phyloP scores from a whole-genome alignment of 2,888 invertebrate genomes.

The Limenitis camilla region DNA sequence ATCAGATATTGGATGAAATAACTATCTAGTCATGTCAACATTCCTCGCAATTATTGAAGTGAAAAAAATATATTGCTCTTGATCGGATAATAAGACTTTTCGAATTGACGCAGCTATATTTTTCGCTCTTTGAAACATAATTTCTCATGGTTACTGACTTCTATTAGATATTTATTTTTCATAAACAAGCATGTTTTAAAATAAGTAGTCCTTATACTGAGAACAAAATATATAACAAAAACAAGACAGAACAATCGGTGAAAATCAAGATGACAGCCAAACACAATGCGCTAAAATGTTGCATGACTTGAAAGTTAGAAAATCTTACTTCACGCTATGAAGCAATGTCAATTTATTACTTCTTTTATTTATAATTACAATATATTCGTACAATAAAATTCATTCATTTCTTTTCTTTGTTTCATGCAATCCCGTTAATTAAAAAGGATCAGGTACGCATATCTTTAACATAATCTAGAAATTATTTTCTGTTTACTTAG shows the following conservation, averaged over 20 bases:
- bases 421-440: conserved; percentile 43
- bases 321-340: conserved; percentile 22
- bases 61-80: conserved; percentile 1
- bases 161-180: not conserved
- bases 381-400: not conserved
- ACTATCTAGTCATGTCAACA: conserved; percentile 32
- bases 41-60: conserved; percentile 11
- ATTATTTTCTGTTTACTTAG: conserved; percentile 4
- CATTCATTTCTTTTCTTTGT: conserved; percentile 35
- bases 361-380: not conserved
- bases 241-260: conserved; percentile 46
- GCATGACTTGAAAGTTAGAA: conserved; percentile 47
- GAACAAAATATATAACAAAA: conserved; percentile 27
- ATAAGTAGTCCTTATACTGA: not conserved
- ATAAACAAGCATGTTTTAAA: not conserved
- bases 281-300: conserved; percentile 46
- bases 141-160: no score
- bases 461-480: not conserved
- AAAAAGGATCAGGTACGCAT: conserved; percentile 65
- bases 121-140: not conserved
- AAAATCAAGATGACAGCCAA: conserved; percentile 42
- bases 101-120: not conserved
- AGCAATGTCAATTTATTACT: conserved; percentile 18
- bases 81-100: not conserved
- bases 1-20: conserved; percentile 30